phyloP scores from a whole-genome alignment of 2,113 vertebrate genomes.

The Rhynchopsitta pachyrhyncha region DNA sequence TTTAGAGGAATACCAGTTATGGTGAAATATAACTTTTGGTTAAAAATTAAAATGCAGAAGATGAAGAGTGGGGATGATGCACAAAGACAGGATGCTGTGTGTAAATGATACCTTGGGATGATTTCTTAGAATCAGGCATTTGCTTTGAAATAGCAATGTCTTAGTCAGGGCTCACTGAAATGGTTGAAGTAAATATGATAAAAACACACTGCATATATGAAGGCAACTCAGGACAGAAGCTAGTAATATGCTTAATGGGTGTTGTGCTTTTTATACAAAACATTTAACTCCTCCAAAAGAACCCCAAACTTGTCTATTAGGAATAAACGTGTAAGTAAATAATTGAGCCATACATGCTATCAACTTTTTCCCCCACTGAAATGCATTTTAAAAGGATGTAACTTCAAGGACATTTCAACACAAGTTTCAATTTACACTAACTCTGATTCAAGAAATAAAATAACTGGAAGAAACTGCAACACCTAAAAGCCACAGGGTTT shows the following conservation, averaged over 20 bases:
- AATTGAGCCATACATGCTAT: neutral
- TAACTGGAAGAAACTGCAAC: neutral
- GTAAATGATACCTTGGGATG: neutral
- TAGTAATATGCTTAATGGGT: neutral
- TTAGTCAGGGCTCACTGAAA: neutral
- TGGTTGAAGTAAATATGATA: neutral
- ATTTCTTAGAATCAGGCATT: neutral
- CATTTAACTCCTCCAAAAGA: neutral
- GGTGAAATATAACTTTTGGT: neutral
- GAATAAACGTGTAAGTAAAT: neutral
- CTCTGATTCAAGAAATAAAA: neutral
- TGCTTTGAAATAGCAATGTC: neutral
- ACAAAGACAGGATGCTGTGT: neutral
- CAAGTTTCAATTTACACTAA: neutral
- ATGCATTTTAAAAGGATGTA: neutral
- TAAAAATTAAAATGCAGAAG: neutral
- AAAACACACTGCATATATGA: neutral
- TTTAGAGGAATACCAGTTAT: neutral
- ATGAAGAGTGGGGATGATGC: neutral
- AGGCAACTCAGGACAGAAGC: neutral
- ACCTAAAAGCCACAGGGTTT: neutral
- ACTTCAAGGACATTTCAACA: neutral
- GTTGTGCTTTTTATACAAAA: neutral
- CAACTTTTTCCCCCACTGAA: neutral
- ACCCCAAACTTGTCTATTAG: neutral